Percentiles rank a stretch among this genome's conserved stretches.
phyloP scores from a whole-genome alignment of 2,797 vertebrate genomes.

The Nannoperca obscura region DNA sequence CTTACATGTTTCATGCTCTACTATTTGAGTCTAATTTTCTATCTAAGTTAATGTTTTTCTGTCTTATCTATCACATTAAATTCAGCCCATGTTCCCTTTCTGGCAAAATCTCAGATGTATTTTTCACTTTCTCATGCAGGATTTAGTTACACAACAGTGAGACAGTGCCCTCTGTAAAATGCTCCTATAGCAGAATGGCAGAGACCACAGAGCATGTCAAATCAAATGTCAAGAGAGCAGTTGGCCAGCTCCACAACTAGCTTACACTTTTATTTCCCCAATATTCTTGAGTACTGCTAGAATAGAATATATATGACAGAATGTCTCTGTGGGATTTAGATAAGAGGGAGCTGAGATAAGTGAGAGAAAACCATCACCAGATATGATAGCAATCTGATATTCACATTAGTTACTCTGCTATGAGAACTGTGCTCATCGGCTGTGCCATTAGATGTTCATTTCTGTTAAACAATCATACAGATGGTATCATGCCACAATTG shows the following conservation, averaged over 20 bases:
- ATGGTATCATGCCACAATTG: slow-evolving; percentile 66
- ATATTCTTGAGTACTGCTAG: slow-evolving; percentile 43
- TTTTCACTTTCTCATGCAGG: slow-evolving; percentile 63
- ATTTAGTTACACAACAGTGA: slow-evolving; percentile 74
- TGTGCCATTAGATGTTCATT: slow-evolving; percentile 58
- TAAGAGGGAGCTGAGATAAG: slow-evolving; percentile 68
- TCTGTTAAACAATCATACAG: slow-evolving; percentile 66
- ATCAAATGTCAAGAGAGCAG: slow-evolving; percentile 74
- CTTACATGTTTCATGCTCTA: slow-evolving; percentile 12
- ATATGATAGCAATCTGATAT: slow-evolving; percentile 71
- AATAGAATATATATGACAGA: slow-evolving; percentile 59
- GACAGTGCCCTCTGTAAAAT: slow-evolving; percentile 54
- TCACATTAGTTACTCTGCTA: slow-evolving; percentile 67
- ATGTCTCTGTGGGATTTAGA: slow-evolving; percentile 65
- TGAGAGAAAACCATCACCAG: slow-evolving; percentile 67
- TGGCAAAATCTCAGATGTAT: slow-evolving; percentile 57
- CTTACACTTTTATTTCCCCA: slow-evolving; percentile 44
- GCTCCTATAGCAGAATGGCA: slow-evolving; percentile 56
- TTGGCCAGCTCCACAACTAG: slow-evolving; percentile 58
- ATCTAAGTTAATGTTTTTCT: slow-evolving; percentile 21
- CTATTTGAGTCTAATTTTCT: slow-evolving; percentile 28
- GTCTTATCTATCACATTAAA: slow-evolving; percentile 53
- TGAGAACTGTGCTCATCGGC: slow-evolving; percentile 69
- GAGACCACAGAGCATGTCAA: slow-evolving; percentile 66
- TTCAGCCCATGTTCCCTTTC: slow-evolving; percentile 43